Conservation (phyloP, 1,140 invertebrate genomes). For the Glossosoma conforme region DNA sequence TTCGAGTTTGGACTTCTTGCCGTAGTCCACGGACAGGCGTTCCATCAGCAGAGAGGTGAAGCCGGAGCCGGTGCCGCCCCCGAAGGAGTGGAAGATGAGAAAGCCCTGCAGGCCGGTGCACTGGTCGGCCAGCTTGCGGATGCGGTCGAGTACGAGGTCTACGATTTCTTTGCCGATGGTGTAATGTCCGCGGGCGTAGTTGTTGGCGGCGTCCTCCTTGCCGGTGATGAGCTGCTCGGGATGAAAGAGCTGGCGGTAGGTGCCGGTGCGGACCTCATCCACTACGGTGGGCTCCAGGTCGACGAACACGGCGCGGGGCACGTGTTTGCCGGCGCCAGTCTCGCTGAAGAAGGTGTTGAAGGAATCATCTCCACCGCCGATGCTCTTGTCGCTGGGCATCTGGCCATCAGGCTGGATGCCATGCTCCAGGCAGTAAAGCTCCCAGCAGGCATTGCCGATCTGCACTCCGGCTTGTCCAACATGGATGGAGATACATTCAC, state of each 20-base stretch:
- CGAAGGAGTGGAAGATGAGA: not conserved
- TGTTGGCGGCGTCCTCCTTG: not conserved
- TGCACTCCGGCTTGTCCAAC: slow-evolving; percentile 69
- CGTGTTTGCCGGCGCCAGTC: slow-evolving; percentile 54
- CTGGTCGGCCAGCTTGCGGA: not conserved
- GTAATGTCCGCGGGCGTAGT: not conserved
- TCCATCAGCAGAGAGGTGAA: slow-evolving; percentile 47
- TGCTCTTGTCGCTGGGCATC: slow-evolving; percentile 60
- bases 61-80: not conserved
- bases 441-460: slow-evolving; percentile 76
- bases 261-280: slow-evolving; percentile 16
- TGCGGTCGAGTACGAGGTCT: not conserved
- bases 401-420: slow-evolving; percentile 70
- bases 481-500: slow-evolving; percentile 70
- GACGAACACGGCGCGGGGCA: slow-evolving; percentile 61
- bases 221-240: not conserved
- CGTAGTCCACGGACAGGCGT: slow-evolving; percentile 80
- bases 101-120: not conserved
- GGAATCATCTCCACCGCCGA: slow-evolving; percentile 70
- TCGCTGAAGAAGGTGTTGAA: slow-evolving; percentile 57
- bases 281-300: slow-evolving; percentile 67
- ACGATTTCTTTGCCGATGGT: not conserved
- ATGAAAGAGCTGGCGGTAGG: not conserved
- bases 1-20: slow-evolving; percentile 84
- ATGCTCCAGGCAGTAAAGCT: slow-evolving; percentile 74